Percentiles rank a stretch among this genome's conserved stretches.
Evolutionary conservation across 2,888 invertebrate species (phyloP).

Genomic region (Sminthurinus aureus): DNA sequence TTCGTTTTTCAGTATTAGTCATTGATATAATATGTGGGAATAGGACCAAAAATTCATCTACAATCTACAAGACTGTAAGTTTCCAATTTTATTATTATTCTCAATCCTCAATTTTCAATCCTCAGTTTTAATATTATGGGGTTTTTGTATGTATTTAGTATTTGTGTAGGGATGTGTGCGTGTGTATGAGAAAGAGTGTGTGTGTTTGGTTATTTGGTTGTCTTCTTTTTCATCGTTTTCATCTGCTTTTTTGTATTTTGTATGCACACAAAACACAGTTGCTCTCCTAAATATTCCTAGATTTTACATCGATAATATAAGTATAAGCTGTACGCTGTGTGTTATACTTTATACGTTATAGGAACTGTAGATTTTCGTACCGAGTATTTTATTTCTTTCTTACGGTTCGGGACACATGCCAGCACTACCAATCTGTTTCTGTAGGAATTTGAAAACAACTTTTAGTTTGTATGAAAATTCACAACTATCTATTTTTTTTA

Average conservation of each 20-base stretch:
- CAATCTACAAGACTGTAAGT: background rate
- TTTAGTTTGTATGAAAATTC: constrained; percentile 10
- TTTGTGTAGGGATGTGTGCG: background rate
- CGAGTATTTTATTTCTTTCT: background rate
- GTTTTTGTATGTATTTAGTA: background rate
- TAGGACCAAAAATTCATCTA: background rate
- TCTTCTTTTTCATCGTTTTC: background rate
- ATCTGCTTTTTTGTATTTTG: background rate
- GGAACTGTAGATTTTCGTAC: too few relatives aligned
- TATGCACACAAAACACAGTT: background rate
- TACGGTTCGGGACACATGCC: constrained; percentile 41
- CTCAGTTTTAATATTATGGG: background rate
- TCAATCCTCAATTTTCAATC: background rate
- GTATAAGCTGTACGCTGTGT: too few relatives aligned
- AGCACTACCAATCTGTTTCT: constrained; percentile 29
- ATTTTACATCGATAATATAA: too few relatives aligned
- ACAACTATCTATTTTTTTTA: background rate
- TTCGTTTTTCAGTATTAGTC: background rate
- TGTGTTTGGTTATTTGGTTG: background rate
- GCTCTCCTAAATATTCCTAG: too few relatives aligned
- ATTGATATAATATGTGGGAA: background rate
- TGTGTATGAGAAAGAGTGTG: background rate
- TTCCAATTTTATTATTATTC: background rate
- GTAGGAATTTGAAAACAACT: constrained; percentile 25
- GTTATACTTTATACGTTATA: too few relatives aligned